phyloP scores from a whole-genome alignment of 2,797 vertebrate species.

The Onychomys torridus region DNA sequence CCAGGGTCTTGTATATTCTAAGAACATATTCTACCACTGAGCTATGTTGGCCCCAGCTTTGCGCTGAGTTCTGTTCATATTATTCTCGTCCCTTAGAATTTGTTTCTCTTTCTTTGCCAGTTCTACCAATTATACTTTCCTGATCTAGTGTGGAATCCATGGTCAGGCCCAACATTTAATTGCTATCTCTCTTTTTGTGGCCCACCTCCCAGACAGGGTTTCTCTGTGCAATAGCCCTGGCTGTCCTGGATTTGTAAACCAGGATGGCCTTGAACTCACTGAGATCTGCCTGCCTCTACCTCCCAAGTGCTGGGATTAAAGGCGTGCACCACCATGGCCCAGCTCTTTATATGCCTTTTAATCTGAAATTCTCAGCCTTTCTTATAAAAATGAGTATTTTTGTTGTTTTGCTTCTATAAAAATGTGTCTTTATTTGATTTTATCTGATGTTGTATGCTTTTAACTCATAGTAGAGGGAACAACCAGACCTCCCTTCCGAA shows the following conservation, averaged over 20 bases:
- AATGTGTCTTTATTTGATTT: constrained; percentile 42
- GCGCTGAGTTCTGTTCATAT: background rate
- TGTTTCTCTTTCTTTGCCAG: constrained; percentile 32
- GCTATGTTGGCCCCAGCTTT: too few species aligned
- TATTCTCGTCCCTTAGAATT: constrained; percentile 29
- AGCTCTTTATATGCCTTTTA: background rate
- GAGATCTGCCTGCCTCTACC: too few species aligned
- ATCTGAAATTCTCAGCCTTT: background rate
- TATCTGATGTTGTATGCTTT: constrained; percentile 35
- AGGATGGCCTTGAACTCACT: too few species aligned
- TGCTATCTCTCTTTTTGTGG: constrained; percentile 1
- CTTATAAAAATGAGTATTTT: background rate
- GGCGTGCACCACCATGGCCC: too few species aligned
- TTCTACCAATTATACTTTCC: background rate
- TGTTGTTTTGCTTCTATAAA: constrained; percentile 20
- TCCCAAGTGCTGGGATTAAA: too few species aligned
- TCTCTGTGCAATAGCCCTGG: too few species aligned
- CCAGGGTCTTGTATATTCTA: background rate
- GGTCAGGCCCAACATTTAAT: background rate
- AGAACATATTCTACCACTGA: background rate
- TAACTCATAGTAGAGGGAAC: background rate
- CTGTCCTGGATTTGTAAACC: too few species aligned
- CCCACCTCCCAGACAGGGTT: too few species aligned
- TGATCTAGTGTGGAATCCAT: background rate
- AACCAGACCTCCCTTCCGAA: background rate